These are phyloP conservation scores for Lampris megalopsis DNA, from an alignment of 2,113 vertebrate species.

Conservation along the genomic window DNA sequence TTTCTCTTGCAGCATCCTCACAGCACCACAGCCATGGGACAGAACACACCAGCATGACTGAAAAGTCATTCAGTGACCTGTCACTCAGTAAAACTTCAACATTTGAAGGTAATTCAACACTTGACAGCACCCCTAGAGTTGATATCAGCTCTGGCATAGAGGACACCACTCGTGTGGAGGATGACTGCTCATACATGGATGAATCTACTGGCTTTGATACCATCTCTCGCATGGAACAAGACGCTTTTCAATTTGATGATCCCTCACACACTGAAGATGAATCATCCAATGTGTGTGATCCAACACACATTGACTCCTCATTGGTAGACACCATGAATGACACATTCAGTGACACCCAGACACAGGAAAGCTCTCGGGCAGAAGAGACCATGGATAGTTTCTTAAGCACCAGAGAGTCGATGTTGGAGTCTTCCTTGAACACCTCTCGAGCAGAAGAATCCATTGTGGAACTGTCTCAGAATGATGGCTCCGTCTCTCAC, in stretches of 20 bases:
- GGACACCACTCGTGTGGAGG: constrained; percentile 34
- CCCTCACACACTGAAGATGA: constrained; percentile 45
- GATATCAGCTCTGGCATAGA: constrained; percentile 53
- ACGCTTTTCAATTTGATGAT: constrained; percentile 51
- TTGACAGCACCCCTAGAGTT: constrained; percentile 33
- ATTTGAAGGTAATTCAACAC: constrained; percentile 47
- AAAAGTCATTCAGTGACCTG: constrained; percentile 57
- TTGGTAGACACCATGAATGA: constrained; percentile 58
- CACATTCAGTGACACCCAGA: constrained; percentile 51
- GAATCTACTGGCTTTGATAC: constrained; percentile 55
- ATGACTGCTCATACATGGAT: constrained; percentile 40
- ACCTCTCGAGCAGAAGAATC: constrained; percentile 57
- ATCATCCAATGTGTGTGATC: constrained; percentile 43
- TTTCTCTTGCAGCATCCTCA: constrained; percentile 40
- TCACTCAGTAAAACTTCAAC: constrained; percentile 32
- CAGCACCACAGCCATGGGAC: constrained; percentile 43
- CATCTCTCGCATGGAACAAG: constrained; percentile 38
- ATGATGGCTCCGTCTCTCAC: constrained; percentile 24
- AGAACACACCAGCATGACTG: constrained; percentile 24
- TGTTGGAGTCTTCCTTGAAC: constrained; percentile 67
- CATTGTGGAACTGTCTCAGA: constrained; percentile 25
- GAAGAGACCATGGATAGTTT: constrained; percentile 54
- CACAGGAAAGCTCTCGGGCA: constrained; percentile 47
- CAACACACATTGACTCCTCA: constrained; percentile 52
- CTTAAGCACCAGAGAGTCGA: constrained; percentile 52